Percentiles rank a stretch among this genome's conserved stretches.
phyloP scores from a whole-genome alignment of 2,113 vertebrate genomes.

The Circaetus gallicus region DNA sequence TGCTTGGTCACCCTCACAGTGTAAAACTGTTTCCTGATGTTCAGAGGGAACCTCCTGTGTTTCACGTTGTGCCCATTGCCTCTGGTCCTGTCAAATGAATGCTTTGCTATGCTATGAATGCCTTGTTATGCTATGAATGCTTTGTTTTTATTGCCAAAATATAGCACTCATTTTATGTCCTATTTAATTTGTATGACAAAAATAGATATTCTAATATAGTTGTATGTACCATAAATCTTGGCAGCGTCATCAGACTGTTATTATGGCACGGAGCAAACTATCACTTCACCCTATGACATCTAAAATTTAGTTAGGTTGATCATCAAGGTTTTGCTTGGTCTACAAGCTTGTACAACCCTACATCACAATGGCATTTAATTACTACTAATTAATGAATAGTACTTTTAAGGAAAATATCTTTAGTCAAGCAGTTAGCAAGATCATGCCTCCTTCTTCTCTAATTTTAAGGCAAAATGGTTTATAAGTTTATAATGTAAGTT shows the following conservation, averaged over 20 bases:
- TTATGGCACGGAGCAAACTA: not conserved
- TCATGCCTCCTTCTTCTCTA: not conserved
- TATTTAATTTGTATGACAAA: not conserved
- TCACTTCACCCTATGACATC: not conserved
- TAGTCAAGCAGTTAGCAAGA: not conserved
- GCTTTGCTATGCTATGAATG: not conserved
- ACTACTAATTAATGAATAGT: not conserved
- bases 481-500: not conserved
- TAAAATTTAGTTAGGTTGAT: not conserved
- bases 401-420: not conserved
- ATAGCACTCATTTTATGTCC: not conserved
- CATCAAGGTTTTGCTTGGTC: not conserved
- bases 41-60: not conserved
- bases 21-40: not conserved
- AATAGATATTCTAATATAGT: not conserved
- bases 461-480: not conserved
- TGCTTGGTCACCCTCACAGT: not conserved
- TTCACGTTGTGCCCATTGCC: accelerated
- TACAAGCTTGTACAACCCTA: not conserved
- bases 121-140: not conserved
- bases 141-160: not conserved
- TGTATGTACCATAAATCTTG: not conserved
- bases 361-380: not conserved
- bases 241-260: not conserved
- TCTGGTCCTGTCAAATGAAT: not conserved